Evolutionary conservation across 1,140 invertebrate genomes (phyloP), one percentile per base, ranked within the genome.

Genomic region (Hyles vespertilio): DNA sequence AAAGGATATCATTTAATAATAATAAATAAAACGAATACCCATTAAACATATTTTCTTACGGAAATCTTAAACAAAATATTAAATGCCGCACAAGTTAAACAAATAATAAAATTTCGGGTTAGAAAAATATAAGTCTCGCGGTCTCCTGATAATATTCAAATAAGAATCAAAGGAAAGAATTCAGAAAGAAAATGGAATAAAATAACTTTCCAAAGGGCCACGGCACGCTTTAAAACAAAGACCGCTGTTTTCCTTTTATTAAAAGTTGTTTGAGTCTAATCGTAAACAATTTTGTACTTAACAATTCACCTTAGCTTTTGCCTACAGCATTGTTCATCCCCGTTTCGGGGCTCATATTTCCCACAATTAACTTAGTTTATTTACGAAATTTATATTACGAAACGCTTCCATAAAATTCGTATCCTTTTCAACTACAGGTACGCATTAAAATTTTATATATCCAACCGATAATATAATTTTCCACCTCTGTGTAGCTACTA

Each of bases 191-290:
- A 48, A 12, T 48, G 22, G n/a, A 22, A 48, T 48, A 48, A 48
- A 48, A 48, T 22, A 48, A 48, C 47, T 48, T 48, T 48, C n/a
- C 47, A 48, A 48, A 48, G 47, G 47, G 47, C 47, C 11, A 5
- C 47, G n/a, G 3, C 11, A 6, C 47, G 47, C 47, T 48, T 48
- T 48, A 22, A 48, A 48, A 48, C 47, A 48, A 48, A 48, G n/a
- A 48, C 47, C 47, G 47, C 47, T 48, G 47, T 48, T 48, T 48
- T 11, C n/a, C 47, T 48, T 48, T 48, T 48, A 48, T 48, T 48
- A 48, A 48, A 11, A 22, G 47, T 48, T 48, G 47, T 48, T 22
- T 48, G n/a, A 48, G 47, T n/a, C 47, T 48, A 48, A 48, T 48
- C 47, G 22, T 22, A 22, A 48, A 48, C 47, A 40, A 40, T 40